phyloP scores from a whole-genome alignment of 2,113 vertebrate species.

The Sebastes schlegelii region DNA sequence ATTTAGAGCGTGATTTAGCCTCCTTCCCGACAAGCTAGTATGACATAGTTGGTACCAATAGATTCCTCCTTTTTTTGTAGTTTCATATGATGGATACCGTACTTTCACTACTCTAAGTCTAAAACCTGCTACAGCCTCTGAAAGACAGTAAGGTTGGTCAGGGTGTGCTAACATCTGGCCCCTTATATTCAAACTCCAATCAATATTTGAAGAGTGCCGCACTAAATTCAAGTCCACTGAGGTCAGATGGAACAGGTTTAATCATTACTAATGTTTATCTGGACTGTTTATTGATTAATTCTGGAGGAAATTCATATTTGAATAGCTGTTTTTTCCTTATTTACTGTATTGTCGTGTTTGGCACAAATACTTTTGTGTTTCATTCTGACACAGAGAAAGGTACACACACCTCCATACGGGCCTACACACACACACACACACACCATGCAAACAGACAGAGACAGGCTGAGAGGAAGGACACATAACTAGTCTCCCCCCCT shows the following conservation, averaged over 20 bases:
- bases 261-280: slow-evolving; percentile 3
- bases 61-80: too few species aligned
- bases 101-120: too few species aligned
- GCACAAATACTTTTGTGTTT: background rate
- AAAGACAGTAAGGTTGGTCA: too few species aligned
- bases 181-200: background rate
- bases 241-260: background rate
- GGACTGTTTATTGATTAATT: slow-evolving; percentile 25
- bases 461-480: slow-evolving; percentile 11
- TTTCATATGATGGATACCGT: too few species aligned
- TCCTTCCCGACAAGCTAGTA: too few species aligned
- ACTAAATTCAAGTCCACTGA: background rate
- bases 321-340: slow-evolving; percentile 17
- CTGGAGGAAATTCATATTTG: slow-evolving; percentile 7
- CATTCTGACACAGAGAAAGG: slow-evolving; percentile 2
- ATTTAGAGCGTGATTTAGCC: too few species aligned
- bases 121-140: too few species aligned
- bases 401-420: background rate
- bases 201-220: background rate
- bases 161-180: background rate
- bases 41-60: too few species aligned
- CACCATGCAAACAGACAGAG: slow-evolving; percentile 14
- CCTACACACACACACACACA: background rate
- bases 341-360: slow-evolving; percentile 4
- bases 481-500: background rate